Evolutionary conservation across 1,140 invertebrate genomes (phyloP).

Genomic region (Sesamia nonagrioides): DNA sequence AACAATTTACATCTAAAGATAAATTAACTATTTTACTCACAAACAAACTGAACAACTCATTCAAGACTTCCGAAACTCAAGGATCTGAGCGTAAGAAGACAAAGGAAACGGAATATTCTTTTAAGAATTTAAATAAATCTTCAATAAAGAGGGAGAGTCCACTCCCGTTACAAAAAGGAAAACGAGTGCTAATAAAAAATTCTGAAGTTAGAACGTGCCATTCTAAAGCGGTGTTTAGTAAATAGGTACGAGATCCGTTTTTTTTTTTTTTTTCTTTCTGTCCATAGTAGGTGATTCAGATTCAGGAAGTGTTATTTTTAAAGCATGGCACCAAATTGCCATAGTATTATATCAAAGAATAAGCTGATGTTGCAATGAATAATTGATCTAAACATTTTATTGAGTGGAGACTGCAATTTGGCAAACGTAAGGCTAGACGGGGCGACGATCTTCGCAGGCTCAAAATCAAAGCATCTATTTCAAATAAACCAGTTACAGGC

Average conservation of each 20-base stretch:
- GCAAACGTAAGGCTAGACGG: no score
- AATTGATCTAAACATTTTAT: no score
- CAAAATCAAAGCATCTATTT: no score
- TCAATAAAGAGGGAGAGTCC: conserved; percentile 63
- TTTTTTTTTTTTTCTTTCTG: no score
- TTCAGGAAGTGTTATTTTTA: no score
- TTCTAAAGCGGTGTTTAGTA: conserved; percentile 80
- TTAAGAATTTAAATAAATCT: conserved; percentile 84
- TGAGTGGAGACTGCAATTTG: no score
- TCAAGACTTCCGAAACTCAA: conserved; percentile 70
- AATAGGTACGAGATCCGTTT: conserved; percentile 55
- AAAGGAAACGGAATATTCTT: conserved; percentile 75
- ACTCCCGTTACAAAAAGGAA: conserved; percentile 80
- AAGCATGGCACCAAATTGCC: no score
- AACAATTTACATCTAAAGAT: neutral
- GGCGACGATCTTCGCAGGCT: no score
- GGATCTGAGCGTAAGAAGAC: conserved; percentile 59
- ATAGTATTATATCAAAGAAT: no score
- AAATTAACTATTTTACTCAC: conserved; percentile 29
- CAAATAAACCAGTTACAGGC: no score
- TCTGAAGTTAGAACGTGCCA: conserved; percentile 70
- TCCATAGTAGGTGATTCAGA: no score
- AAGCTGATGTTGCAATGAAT: no score
- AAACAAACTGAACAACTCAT: conserved; percentile 67
- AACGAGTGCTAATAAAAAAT: conserved; percentile 80